Percentiles rank a stretch among this genome's conserved stretches.
Evolutionary conservation across 2,797 vertebrate species (phyloP).

Genomic region (Paguma larvata): DNA sequence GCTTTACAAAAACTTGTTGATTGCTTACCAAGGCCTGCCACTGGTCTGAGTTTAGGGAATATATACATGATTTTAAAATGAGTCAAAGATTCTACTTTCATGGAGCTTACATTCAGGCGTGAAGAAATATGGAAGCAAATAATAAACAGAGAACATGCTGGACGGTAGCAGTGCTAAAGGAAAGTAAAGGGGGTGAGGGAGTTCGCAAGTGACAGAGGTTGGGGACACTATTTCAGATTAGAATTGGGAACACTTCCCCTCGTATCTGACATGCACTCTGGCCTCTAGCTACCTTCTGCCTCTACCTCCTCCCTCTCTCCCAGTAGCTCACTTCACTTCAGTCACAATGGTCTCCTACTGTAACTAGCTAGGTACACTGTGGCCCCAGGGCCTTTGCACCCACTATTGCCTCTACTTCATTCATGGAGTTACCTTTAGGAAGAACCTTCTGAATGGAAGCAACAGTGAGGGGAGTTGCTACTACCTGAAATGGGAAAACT

Average conservation of each 20-base stretch:
- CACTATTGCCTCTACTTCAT: not conserved
- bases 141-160: not conserved
- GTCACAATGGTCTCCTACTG: not conserved
- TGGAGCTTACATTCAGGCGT: not conserved
- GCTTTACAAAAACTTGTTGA: not conserved
- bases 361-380: not conserved
- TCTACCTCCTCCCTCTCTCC: not conserved
- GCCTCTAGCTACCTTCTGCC: not conserved
- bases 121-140: constrained; percentile 36
- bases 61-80: not conserved
- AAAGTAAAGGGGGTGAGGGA: not conserved
- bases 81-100: not conserved
- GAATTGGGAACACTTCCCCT: not conserved
- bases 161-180: not conserved
- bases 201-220: not conserved
- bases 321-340: not conserved
- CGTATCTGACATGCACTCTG: not conserved
- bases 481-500: not conserved
- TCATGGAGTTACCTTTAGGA: not conserved
- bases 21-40: not conserved
- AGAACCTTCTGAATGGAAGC: constrained; percentile 6
- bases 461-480: not conserved
- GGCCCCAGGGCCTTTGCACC: not conserved
- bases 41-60: not conserved
- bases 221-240: not conserved